phyloP scores from a whole-genome alignment of 2,797 vertebrate genomes.

The Pygocentrus nattereri region DNA sequence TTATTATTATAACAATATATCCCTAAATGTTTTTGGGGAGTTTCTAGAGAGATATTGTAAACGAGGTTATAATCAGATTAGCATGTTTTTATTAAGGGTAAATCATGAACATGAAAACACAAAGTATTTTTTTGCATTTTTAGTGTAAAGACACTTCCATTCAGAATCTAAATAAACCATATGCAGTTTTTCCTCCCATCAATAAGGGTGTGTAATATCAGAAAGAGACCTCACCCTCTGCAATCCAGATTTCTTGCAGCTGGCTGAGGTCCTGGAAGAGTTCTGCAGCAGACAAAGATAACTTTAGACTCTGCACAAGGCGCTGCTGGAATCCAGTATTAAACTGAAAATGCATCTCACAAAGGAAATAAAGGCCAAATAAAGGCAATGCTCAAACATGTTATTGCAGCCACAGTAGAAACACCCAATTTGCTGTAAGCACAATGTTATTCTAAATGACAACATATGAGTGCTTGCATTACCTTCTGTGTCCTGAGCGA shows the following conservation, averaged over 20 bases:
- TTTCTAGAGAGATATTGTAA: not conserved
- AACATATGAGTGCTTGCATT: conserved; percentile 40
- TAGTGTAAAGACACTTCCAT: not conserved
- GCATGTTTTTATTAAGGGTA: not conserved
- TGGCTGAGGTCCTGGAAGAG: conserved; percentile 98
- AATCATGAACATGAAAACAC: not conserved
- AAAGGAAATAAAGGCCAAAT: not conserved
- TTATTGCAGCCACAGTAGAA: not conserved
- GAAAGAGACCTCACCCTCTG: conserved; percentile 87
- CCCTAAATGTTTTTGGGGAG: not conserved
- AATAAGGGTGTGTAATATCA: not conserved
- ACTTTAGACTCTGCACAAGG: conserved; percentile 13
- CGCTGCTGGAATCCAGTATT: not conserved
- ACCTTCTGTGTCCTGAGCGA: conserved; percentile 98
- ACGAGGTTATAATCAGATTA: not conserved
- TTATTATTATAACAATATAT: too few relatives aligned
- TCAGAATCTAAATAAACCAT: not conserved
- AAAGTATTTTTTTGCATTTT: not conserved
- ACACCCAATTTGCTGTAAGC: not conserved
- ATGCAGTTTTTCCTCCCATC: not conserved
- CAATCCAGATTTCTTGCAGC: conserved; percentile 97
- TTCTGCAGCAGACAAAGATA: conserved; percentile 75
- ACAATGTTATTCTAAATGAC: not conserved
- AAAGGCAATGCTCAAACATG: not conserved
- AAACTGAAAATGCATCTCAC: conserved; percentile 8